These are phyloP conservation scores for Sebastes taczanowskii DNA, from an alignment of 2,797 vertebrate genomes.

Conservation along the genomic window DNA sequence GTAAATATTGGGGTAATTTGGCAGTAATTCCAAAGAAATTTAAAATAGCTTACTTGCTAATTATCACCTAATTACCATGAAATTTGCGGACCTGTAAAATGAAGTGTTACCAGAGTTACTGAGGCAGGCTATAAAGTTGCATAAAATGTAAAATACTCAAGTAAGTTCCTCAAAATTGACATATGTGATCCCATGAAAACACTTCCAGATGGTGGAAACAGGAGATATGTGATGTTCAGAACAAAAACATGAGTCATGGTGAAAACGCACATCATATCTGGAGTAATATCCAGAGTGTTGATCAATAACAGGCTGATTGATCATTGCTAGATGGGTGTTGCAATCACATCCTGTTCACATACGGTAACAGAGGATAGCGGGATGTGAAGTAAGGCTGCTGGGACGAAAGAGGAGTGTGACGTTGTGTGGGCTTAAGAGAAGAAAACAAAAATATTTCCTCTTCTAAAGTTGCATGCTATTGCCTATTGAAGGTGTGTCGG, in stretches of 20 bases:
- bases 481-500: slow-evolving; percentile 52
- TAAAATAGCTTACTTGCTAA: too few relatives aligned
- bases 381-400: not conserved
- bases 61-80: too few relatives aligned
- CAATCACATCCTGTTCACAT: not conserved
- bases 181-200: not conserved
- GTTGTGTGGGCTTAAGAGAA: too few relatives aligned
- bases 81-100: too few relatives aligned
- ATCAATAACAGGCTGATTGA: not conserved
- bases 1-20: too few relatives aligned
- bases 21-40: too few relatives aligned
- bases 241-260: not conserved
- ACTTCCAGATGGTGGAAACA: not conserved
- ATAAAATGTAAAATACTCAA: too few relatives aligned
- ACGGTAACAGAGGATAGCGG: not conserved
- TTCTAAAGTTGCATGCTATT: not conserved
- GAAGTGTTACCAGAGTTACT: too few relatives aligned
- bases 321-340: not conserved
- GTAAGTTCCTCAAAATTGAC: not conserved
- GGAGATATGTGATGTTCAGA: slow-evolving; percentile 26
- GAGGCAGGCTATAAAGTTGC: too few relatives aligned
- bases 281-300: not conserved
- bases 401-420: not conserved
- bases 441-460: not conserved
- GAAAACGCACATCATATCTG: not conserved